Conservation (phyloP, 1,140 invertebrate species). For the Drosophila tristis region DNA sequence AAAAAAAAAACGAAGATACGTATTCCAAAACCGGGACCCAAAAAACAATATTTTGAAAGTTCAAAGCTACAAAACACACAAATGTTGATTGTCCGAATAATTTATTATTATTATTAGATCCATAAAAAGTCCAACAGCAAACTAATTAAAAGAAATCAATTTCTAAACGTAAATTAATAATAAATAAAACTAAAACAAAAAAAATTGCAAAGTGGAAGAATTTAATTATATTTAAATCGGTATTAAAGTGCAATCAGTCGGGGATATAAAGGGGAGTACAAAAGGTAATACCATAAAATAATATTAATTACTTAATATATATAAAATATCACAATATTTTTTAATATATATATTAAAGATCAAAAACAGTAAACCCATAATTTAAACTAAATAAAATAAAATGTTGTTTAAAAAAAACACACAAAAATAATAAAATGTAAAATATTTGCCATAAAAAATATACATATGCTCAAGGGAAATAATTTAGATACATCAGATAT, state of each 20-base stretch:
- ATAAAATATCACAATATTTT: neutral
- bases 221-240: too few relatives aligned
- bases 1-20: neutral
- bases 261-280: too few relatives aligned
- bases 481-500: too few relatives aligned
- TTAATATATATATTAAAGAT: too few relatives aligned
- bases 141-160: constrained; percentile 5
- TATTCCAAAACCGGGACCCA: constrained; percentile 10
- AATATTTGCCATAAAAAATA: too few relatives aligned
- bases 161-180: neutral
- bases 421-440: too few relatives aligned
- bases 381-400: too few relatives aligned
- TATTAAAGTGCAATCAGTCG: too few relatives aligned
- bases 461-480: too few relatives aligned
- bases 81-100: constrained; percentile 35
- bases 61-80: constrained; percentile 45
- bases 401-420: too few relatives aligned
- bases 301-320: constrained; percentile 7
- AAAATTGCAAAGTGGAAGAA: constrained; percentile 1
- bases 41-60: constrained; percentile 65
- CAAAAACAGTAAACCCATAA: too few relatives aligned
- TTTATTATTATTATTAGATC: neutral
- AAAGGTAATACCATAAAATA: neutral
- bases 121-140: constrained; percentile 5
- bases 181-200: constrained; percentile 9